Percentiles rank a stretch among this genome's conserved stretches.
These are phyloP conservation scores for Stegodyphus mimosarum DNA, from an alignment of 1,140 invertebrate genomes.

Conservation along the genomic window DNA sequence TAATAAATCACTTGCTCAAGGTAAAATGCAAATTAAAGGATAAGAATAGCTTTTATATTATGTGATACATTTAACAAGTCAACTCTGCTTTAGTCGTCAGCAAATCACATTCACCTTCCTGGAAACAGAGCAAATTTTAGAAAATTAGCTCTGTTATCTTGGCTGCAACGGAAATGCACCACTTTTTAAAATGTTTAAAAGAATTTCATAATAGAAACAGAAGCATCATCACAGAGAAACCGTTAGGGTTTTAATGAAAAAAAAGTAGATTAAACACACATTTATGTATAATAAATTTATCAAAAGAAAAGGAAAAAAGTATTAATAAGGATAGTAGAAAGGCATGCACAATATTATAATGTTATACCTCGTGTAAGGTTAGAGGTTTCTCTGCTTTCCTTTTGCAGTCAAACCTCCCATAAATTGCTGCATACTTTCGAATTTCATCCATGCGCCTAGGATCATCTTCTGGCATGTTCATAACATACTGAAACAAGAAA, in stretches of 20 bases:
- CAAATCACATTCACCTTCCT: too few species aligned
- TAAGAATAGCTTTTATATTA: too few species aligned
- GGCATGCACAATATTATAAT: constrained; percentile 30
- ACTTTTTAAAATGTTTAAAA: too few species aligned
- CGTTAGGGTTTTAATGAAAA: neutral
- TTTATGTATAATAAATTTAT: neutral
- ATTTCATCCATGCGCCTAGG: constrained; percentile 92
- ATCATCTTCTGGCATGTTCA: constrained; percentile 89
- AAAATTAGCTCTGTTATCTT: too few species aligned
- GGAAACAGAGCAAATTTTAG: too few species aligned
- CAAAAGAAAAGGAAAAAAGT: neutral
- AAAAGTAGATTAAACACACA: neutral
- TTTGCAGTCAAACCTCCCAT: constrained; percentile 94
- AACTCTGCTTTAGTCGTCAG: too few species aligned
- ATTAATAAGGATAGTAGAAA: neutral
- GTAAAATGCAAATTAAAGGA: too few species aligned
- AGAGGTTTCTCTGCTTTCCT: constrained; percentile 94
- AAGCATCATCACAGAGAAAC: too few species aligned
- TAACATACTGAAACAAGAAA: constrained; percentile 76
- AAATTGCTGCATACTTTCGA: constrained; percentile 95
- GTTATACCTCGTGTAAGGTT: constrained; percentile 88
- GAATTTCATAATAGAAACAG: too few species aligned
- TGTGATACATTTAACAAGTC: too few species aligned
- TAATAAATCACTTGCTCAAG: too few species aligned
- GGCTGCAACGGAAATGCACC: too few species aligned